Percentiles rank a stretch among this genome's conserved stretches.
phyloP scores from a whole-genome alignment of 2,113 vertebrate species.

The Notothenia coriiceps region DNA sequence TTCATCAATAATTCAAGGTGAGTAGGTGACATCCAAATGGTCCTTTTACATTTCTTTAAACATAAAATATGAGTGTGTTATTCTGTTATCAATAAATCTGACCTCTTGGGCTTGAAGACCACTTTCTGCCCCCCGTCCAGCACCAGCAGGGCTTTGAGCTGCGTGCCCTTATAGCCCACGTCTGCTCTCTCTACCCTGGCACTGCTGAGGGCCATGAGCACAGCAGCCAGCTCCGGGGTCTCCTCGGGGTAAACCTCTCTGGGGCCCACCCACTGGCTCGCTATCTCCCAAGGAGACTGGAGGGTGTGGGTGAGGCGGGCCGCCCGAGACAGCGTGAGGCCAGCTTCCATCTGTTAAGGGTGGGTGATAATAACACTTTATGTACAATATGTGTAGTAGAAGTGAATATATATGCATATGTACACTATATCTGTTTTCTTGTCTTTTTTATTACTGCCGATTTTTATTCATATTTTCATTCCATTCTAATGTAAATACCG shows the following conservation, averaged over 20 bases:
- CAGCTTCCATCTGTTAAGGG: slow-evolving; percentile 87
- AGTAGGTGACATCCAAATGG: no score
- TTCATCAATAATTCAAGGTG: no score
- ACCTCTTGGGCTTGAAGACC: slow-evolving; percentile 99
- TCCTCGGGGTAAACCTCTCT: slow-evolving; percentile 98
- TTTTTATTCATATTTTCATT: no score
- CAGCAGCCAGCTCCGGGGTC: slow-evolving; percentile 94
- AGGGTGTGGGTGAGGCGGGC: slow-evolving; percentile 93
- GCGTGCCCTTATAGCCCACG: slow-evolving; percentile 97
- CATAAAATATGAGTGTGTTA: not conserved
- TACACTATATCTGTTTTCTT: no score
- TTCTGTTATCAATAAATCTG: slow-evolving; percentile 13
- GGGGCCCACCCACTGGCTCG: slow-evolving; percentile 96
- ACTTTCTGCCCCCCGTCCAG: slow-evolving; percentile 98
- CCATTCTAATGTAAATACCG: no score
- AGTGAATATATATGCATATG: no score
- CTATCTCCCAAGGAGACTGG: slow-evolving; percentile 98
- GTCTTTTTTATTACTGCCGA: no score
- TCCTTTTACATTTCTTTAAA: not conserved
- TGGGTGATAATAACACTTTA: not conserved
- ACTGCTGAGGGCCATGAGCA: slow-evolving; percentile 91
- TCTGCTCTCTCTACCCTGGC: slow-evolving; percentile 93
- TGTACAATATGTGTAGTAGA: not conserved
- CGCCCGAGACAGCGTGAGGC: slow-evolving; percentile 88
- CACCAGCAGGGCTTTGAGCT: slow-evolving; percentile 95